phyloP scores from a whole-genome alignment of 1,140 invertebrate genomes.

The Drosophila pseudoobscura region DNA sequence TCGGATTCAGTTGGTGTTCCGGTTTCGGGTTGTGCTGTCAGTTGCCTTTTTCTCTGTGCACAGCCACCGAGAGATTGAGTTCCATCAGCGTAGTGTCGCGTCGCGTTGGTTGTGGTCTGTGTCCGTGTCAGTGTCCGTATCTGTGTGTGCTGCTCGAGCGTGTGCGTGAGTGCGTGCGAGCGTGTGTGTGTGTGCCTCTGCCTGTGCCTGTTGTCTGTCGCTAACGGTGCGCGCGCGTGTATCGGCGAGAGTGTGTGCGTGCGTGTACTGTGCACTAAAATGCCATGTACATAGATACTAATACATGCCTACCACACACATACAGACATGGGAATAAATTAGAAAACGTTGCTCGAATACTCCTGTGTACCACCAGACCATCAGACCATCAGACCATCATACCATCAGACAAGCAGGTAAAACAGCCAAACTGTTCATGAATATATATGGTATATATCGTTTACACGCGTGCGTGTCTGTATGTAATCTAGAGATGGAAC shows the following conservation, averaged over 20 bases:
- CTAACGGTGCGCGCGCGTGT: slow-evolving; percentile 71
- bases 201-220: slow-evolving; percentile 59
- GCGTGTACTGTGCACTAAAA: slow-evolving; percentile 55
- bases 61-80: slow-evolving; percentile 48
- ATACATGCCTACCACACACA: slow-evolving; percentile 37
- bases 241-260: slow-evolving; percentile 53
- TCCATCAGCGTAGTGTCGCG: slow-evolving; percentile 51
- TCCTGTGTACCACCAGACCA: slow-evolving; percentile 17
- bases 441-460: slow-evolving; percentile 3
- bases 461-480: slow-evolving; percentile 3
- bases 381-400: slow-evolving; percentile 22
- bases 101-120: slow-evolving; percentile 52
- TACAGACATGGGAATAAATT: slow-evolving; percentile 35
- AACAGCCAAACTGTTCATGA: slow-evolving; percentile 36
- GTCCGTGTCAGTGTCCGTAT: slow-evolving; percentile 28
- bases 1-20: slow-evolving; percentile 83
- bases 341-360: slow-evolving; percentile 6
- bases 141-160: slow-evolving; percentile 16
- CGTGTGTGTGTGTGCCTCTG: slow-evolving; percentile 32
- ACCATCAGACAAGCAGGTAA: slow-evolving; percentile 58
- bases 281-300: slow-evolving; percentile 44
- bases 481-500: slow-evolving; percentile 2
- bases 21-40: slow-evolving; percentile 84
- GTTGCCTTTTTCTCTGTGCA: slow-evolving; percentile 82
- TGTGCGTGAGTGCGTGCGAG: slow-evolving; percentile 22